Percentiles rank a stretch among this genome's conserved stretches.
Conservation (phyloP, 2,797 vertebrate species). For the Echeneis naucrates region DNA sequence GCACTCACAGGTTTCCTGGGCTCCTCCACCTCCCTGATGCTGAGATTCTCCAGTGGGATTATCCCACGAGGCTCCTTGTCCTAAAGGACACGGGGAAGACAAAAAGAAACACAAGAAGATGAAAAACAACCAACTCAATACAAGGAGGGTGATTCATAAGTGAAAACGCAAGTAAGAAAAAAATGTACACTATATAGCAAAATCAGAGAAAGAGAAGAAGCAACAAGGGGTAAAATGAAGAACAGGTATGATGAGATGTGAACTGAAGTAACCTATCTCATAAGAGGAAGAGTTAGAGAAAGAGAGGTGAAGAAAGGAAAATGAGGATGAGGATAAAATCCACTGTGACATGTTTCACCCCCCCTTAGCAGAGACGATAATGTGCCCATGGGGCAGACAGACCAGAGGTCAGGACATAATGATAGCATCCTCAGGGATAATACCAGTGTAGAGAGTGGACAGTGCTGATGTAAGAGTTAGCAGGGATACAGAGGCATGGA, state of each 20-base stretch:
- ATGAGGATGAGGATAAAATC: conserved; percentile 9
- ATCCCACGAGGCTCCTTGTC: conserved; percentile 98
- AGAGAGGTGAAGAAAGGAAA: background rate
- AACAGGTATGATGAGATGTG: background rate
- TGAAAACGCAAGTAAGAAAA: background rate
- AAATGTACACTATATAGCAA: background rate
- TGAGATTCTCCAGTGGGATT: conserved; percentile 96
- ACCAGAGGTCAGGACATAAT: conserved; percentile 71
- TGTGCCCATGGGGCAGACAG: conserved; percentile 46
- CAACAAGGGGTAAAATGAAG: background rate
- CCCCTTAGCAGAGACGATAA: conserved; percentile 41
- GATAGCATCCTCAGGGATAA: conserved; percentile 73
- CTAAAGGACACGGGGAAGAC: conserved; percentile 73
- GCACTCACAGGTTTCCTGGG: conserved; percentile 93
- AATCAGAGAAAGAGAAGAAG: background rate
- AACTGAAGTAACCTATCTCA: background rate
- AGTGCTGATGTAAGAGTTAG: conserved; percentile 69
- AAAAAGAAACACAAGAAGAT: conserved; percentile 25
- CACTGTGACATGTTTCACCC: conserved; percentile 14
- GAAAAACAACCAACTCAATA: conserved; percentile 31
- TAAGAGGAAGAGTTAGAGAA: background rate
- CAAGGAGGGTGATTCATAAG: background rate
- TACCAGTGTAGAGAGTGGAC: conserved; percentile 60
- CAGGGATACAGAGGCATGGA: conserved; percentile 45
- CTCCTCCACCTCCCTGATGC: conserved; percentile 97